These are phyloP conservation scores for Eueremaeus valkanovi DNA, from an alignment of 2,888 invertebrate species.

Conservation along the genomic window DNA sequence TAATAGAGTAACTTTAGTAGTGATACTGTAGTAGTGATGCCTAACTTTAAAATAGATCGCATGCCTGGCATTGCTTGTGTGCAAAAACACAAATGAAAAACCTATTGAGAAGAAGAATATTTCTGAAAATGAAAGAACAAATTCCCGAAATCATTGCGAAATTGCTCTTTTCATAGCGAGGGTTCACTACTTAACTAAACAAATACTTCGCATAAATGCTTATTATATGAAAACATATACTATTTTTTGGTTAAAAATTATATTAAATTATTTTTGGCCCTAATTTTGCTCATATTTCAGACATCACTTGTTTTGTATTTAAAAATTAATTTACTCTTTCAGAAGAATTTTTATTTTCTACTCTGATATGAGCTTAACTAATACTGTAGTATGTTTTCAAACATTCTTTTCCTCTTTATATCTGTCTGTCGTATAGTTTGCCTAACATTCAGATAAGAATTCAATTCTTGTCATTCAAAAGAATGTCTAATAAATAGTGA, in stretches of 20 bases:
- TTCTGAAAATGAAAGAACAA: not conserved
- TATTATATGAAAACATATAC: too few relatives aligned
- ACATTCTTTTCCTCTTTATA: too few relatives aligned
- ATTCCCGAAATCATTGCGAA: conserved; percentile 15
- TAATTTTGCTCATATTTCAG: not conserved
- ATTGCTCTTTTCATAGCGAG: not conserved
- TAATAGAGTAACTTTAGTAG: conserved; percentile 9
- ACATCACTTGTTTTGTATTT: too few relatives aligned
- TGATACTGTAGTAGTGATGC: not conserved
- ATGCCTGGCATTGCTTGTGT: conserved; percentile 21
- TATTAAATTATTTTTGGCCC: not conserved
- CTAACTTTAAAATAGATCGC: conserved; percentile 30
- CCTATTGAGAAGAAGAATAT: not conserved
- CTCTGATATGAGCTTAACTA: too few relatives aligned
- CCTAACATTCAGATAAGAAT: not conserved
- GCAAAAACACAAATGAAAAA: conserved; percentile 33
- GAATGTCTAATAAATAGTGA: too few relatives aligned
- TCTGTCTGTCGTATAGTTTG: not conserved
- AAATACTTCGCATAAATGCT: not conserved
- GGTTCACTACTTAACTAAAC: not conserved
- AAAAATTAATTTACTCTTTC: too few relatives aligned
- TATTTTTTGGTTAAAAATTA: too few relatives aligned
- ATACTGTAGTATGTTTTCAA: too few relatives aligned
- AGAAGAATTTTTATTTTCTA: too few relatives aligned
- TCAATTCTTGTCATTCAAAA: too few relatives aligned